Conservation (phyloP, 2,113 vertebrate genomes). For the Mionectes macconnelli region DNA sequence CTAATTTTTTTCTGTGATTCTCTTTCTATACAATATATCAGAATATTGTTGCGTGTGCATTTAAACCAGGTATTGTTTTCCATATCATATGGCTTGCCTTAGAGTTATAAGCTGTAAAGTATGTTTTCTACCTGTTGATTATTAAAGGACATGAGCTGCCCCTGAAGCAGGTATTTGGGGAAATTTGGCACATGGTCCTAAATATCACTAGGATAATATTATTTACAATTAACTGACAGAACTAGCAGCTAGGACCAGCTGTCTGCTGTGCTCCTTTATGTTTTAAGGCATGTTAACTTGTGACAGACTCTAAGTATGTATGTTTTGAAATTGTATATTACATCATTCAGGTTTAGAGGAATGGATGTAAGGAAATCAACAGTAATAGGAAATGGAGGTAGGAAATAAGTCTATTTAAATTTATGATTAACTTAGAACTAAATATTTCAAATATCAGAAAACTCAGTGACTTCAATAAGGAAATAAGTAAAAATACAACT, state of each 20-base stretch:
- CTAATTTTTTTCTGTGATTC: neutral
- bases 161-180: neutral
- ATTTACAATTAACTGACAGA: neutral
- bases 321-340: neutral
- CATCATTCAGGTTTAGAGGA: neutral
- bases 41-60: neutral
- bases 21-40: neutral
- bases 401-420: neutral
- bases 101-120: neutral
- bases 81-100: neutral
- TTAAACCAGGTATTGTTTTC: neutral
- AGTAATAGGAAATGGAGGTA: neutral
- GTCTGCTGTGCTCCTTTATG: neutral
- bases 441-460: slow-evolving; percentile 4
- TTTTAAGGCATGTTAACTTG: neutral
- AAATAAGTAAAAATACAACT: neutral
- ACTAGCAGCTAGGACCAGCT: neutral
- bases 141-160: neutral
- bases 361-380: neutral
- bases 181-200: neutral
- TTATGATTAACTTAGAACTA: neutral
- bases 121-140: neutral
- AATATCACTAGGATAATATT: neutral
- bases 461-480: neutral
- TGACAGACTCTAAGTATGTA: neutral